Base-by-base conservation (phyloP, 2,113 vertebrate genomes). In the Microtus pennsylvanicus region DNA sequence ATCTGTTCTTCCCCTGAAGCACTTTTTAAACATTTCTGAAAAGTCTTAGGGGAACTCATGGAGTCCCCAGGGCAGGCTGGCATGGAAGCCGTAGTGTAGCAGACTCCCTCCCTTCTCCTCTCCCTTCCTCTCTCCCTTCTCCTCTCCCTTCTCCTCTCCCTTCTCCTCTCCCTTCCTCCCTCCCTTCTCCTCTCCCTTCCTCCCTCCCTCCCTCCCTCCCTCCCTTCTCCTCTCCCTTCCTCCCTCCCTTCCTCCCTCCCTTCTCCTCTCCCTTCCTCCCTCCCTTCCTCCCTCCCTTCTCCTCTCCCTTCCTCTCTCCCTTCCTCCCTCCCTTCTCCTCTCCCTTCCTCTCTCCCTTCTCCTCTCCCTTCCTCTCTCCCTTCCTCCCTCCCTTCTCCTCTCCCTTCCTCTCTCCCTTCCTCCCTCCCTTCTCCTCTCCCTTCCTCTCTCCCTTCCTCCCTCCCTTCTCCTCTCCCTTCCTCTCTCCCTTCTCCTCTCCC, bases 21-120 rank as follows among this genome's bases (percentile, higher is more conserved):
- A 0, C 45, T 35, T 3, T 45, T 69, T 7, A 3, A 38, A 81
- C 28, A 11, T 38, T 3, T 75, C 82, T 90, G 5, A 28, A 22
- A 75, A 35, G 17, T 33, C 7, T 58, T 16, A 19, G 22, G 19
- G 38, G 55, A 52, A 47, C 14, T 0, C 28, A 52, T 69, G 14
- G 19, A 50, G 26, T n/a, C 28, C 5, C 3, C 50, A 19, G 7
- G 7, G 2, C 35, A 33, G 7, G 5, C 16, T 78, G 4, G 8
- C 26, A 42, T 65, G 16, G 16, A 50, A 28, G 4, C 10, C 24
- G 3, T 5, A 9, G 16, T 69, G 0, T 13, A 14, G 0, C 19
- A 35, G 17, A 38, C 17, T 38, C 17, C 70, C 14, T 21, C 63
- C 28, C 21, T 55, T 55, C 55, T 7, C 38, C 7, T 2, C 17